Evolutionary conservation across 2,113 vertebrate genomes (phyloP), one percentile per base, ranked within the genome.

Genomic region (Coreoperca whiteheadi): DNA sequence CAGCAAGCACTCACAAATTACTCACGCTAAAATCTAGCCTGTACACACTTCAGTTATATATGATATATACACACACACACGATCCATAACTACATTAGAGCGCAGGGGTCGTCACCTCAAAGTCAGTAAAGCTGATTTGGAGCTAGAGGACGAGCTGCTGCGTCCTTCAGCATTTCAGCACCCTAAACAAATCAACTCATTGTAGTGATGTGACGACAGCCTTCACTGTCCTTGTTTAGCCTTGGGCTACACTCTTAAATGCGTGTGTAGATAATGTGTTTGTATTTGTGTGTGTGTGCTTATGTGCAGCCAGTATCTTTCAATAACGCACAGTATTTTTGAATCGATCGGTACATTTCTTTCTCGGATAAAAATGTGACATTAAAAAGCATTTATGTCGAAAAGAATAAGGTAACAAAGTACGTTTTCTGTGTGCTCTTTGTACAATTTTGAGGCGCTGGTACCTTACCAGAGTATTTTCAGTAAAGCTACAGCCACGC

Each of bases 111-210:
- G 18, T 84, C 87, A 86, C 83, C 86, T 88, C 32, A 71, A 86
- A 86, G 79, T 69, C 63, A 37, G 77, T 23, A 30, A 60, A 79
- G 88, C 82, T 88, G 91, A 88, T 84, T 25, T 76, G 74, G 67
- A 74, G 76, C 88, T 88, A 88, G 81, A 81, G 88, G 88, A 89
- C 83, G 25, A 46, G 67, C 50, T 25, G 72, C 0, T 0, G 39
- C 8, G 83, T 87, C 90, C 85, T 88, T 81, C 74, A 70, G 76
- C 15, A 12, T 79, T 53, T 71, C 61, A 20, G 32, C 76, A 87
- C 68, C 86, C 72, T 86, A 73, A 86, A 88, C 87, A 88, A 88
- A 88, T 89, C 88, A 83, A 41, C 83, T 70, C 21, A 18, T 84
- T 83, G 76, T 73, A 79, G 77, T 59, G 75, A 18, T 84, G 48